phyloP scores from a whole-genome alignment of 2,113 vertebrate species.

The Ceyx margarethae region DNA sequence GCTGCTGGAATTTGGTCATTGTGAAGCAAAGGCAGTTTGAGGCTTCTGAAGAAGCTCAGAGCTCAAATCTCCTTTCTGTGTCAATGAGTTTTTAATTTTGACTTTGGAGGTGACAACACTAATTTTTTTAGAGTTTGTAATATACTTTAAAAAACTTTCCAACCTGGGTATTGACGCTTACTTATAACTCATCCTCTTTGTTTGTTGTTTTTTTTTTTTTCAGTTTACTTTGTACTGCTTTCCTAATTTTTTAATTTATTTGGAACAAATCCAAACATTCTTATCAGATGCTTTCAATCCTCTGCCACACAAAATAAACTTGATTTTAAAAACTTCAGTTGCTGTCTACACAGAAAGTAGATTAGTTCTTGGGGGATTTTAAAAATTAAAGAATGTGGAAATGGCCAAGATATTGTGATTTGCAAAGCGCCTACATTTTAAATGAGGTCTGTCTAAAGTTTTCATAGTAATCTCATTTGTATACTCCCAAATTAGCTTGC shows the following conservation, averaged over 20 bases:
- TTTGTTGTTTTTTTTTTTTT: neutral
- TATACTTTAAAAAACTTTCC: neutral
- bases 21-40: neutral
- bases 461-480: neutral
- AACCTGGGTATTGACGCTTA: neutral
- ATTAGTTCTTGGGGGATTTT: slow-evolving; percentile 3
- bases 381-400: slow-evolving; percentile 42
- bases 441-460: neutral
- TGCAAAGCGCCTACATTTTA: neutral
- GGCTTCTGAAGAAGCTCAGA: neutral
- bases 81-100: neutral
- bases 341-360: slow-evolving; percentile 7
- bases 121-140: neutral
- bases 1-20: neutral
- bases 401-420: neutral
- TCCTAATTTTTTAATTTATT: neutral
- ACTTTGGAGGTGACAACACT: neutral
- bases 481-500: neutral
- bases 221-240: neutral
- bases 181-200: neutral
- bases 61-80: neutral
- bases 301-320: neutral
- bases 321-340: neutral
- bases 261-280: neutral
- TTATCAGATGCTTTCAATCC: neutral